phyloP scores from a whole-genome alignment of 2,113 vertebrate species.

The Geothlypis trichas region DNA sequence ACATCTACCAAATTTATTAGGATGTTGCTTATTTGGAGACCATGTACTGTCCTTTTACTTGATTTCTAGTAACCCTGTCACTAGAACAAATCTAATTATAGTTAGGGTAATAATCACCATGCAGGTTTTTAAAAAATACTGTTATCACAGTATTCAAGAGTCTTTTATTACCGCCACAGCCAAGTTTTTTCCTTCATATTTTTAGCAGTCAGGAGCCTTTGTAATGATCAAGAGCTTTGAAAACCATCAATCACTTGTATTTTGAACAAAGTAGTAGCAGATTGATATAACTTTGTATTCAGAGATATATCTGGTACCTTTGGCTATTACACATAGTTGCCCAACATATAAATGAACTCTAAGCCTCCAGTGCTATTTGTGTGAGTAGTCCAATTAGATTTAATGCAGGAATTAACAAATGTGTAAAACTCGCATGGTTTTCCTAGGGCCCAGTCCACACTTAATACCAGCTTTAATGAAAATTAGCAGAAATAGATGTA shows the following conservation, averaged over 20 bases:
- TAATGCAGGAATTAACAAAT: not conserved
- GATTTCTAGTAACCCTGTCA: not conserved
- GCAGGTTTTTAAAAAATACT: not conserved
- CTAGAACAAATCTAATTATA: not conserved
- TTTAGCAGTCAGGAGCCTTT: not conserved
- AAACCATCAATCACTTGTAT: not conserved
- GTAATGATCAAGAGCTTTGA: not conserved
- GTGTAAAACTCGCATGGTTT: not conserved
- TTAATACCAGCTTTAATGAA: not conserved
- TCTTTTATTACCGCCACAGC: not conserved
- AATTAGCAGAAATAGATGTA: constrained; percentile 1
- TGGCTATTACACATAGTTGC: not conserved
- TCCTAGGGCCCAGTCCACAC: not conserved
- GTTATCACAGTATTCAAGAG: not conserved
- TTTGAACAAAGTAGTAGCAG: not conserved
- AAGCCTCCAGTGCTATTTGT: not conserved
- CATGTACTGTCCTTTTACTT: not conserved
- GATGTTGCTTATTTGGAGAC: not conserved
- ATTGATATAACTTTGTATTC: not conserved
- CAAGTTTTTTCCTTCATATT: not conserved
- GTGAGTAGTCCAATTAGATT: not conserved
- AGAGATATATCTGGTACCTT: not conserved
- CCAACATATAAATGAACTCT: not conserved
- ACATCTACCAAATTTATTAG: not conserved
- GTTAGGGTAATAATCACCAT: not conserved